Percentiles rank a stretch among this genome's conserved stretches.
phyloP scores from a whole-genome alignment of 2,113 vertebrate species.

The Pipra filicauda region DNA sequence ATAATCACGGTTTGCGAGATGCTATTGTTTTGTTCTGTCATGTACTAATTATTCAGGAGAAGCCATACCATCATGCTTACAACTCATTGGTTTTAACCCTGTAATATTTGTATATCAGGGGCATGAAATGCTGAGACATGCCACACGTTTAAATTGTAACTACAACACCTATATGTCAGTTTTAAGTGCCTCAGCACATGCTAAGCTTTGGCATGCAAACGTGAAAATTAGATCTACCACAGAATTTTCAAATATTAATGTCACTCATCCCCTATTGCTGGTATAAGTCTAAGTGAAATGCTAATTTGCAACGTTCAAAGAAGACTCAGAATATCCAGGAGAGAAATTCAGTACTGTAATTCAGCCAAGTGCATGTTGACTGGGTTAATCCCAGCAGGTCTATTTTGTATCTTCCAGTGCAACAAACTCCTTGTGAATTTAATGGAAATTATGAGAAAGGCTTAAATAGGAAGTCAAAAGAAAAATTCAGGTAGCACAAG shows the following conservation, averaged over 20 bases:
- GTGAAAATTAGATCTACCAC: slow-evolving; percentile 5
- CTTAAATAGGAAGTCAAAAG: neutral
- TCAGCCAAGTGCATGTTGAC: neutral
- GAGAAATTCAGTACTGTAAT: neutral
- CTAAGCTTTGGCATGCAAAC: neutral
- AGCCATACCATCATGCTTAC: neutral
- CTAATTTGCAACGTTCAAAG: neutral
- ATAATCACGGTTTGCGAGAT: neutral
- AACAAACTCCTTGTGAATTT: neutral
- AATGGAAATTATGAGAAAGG: neutral
- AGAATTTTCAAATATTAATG: neutral
- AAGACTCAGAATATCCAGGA: neutral
- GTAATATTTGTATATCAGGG: neutral
- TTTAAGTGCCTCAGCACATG: neutral
- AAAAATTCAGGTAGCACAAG: neutral
- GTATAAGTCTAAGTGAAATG: neutral
- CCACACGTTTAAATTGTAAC: neutral
- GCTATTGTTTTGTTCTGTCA: neutral
- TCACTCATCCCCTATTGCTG: neutral
- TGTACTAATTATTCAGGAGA: neutral
- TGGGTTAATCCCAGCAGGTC: neutral
- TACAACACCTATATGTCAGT: neutral
- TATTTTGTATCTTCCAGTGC: neutral
- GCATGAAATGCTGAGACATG: neutral
- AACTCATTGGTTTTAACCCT: neutral